A percentile compares a stretch with the other conserved stretches of the same genome.
phyloP scores from a whole-genome alignment of 1,140 invertebrate genomes.

The Argopecten irradians region DNA sequence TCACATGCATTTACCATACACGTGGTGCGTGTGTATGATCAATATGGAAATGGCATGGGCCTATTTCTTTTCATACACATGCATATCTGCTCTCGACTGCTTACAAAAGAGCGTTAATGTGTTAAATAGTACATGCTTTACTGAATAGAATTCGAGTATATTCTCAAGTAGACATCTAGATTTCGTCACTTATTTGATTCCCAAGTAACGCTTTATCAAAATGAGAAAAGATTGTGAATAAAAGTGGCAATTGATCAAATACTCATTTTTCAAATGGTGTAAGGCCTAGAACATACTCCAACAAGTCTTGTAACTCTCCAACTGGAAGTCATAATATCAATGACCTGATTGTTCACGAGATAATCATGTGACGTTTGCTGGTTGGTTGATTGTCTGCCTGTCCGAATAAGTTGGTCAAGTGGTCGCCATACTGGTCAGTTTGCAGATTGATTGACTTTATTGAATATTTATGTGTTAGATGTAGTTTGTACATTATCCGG shows the following conservation, averaged over 20 bases:
- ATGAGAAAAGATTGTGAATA: no score
- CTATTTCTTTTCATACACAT: neutral
- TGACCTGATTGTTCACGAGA: neutral
- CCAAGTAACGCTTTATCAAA: no score
- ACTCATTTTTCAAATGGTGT: neutral
- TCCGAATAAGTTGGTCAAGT: neutral
- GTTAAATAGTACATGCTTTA: neutral
- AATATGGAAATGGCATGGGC: neutral
- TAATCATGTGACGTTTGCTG: neutral
- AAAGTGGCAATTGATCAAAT: no score
- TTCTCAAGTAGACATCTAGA: no score
- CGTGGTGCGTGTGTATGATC: neutral
- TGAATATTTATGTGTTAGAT: neutral
- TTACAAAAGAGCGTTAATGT: neutral
- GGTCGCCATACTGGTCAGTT: neutral
- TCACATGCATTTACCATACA: neutral
- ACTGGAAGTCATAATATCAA: constrained; percentile 3
- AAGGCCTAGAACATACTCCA: neutral
- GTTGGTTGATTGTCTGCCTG: neutral
- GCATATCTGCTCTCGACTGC: neutral
- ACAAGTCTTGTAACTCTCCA: neutral
- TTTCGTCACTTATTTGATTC: no score
- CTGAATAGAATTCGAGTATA: neutral
- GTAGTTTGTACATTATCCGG: constrained; percentile 3
- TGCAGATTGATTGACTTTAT: neutral